Conservation (phyloP, 1,140 invertebrate genomes). For the Euura saliciscinereae region DNA sequence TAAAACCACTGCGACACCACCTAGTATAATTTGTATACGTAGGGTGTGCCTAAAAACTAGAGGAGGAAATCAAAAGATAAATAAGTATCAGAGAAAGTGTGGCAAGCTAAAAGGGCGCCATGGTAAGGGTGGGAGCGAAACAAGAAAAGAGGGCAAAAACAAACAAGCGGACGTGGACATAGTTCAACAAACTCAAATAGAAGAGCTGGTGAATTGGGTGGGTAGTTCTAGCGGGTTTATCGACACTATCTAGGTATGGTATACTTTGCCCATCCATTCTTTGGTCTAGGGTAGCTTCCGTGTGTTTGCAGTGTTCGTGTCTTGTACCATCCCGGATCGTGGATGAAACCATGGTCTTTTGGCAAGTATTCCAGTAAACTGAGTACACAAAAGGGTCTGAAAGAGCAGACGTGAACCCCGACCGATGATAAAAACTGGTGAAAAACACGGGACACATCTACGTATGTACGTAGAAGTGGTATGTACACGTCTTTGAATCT, state of each 20-base stretch:
- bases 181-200: not conserved
- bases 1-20: no score
- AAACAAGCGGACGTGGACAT: not conserved
- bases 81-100: not conserved
- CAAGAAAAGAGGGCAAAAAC: not conserved
- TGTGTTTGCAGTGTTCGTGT: not conserved
- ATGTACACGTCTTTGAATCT: not conserved
- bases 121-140: not conserved
- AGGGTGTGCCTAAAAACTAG: no score
- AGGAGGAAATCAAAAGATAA: no score
- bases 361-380: not conserved
- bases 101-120: not conserved
- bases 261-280: conserved; percentile 3
- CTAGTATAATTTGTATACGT: no score
- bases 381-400: not conserved
- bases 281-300: not conserved
- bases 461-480: not conserved
- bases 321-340: no score
- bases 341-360: not conserved
- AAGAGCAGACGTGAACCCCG: not conserved
- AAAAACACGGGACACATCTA: not conserved
- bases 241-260: conserved; percentile 6
- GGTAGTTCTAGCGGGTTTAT: conserved; percentile 2
- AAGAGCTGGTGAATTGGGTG: not conserved
- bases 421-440: not conserved